phyloP scores from a whole-genome alignment of 2,888 invertebrate species.

The Drosophila nigritarsus region DNA sequence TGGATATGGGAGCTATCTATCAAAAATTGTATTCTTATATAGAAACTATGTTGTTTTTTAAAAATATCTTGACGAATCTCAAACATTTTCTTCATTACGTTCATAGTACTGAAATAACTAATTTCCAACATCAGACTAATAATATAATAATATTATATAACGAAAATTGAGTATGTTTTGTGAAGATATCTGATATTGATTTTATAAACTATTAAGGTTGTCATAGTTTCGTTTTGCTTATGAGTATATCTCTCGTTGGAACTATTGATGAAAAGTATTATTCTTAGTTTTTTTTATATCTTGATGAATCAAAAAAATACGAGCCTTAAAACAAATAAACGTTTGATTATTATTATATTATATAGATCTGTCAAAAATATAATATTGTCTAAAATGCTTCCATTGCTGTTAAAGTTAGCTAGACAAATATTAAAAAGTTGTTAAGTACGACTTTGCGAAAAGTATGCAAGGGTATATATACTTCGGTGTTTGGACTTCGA shows the following conservation, averaged over 20 bases:
- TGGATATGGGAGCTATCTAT: background rate
- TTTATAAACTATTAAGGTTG: background rate
- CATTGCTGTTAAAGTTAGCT: background rate
- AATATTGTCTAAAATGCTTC: background rate
- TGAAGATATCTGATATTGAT: background rate
- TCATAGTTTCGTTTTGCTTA: background rate
- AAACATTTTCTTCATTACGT: background rate
- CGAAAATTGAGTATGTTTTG: background rate
- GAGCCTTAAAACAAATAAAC: background rate
- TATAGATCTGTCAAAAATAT: background rate
- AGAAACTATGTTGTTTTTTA: background rate
- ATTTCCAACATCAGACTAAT: background rate
- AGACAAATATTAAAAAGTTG: background rate
- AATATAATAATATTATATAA: background rate
- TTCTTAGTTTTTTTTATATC: background rate
- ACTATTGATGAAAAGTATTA: background rate
- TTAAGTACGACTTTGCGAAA: background rate
- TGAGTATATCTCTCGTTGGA: background rate
- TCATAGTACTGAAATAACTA: background rate
- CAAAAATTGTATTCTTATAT: background rate
- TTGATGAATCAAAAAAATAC: background rate
- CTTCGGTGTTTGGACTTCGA: background rate
- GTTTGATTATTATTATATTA: background rate
- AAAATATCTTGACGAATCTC: background rate
- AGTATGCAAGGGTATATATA: background rate